A percentile compares a stretch with the other conserved stretches of the same genome.
phyloP scores from a whole-genome alignment of 2,888 invertebrate species.

The Lucinisca nassula region DNA sequence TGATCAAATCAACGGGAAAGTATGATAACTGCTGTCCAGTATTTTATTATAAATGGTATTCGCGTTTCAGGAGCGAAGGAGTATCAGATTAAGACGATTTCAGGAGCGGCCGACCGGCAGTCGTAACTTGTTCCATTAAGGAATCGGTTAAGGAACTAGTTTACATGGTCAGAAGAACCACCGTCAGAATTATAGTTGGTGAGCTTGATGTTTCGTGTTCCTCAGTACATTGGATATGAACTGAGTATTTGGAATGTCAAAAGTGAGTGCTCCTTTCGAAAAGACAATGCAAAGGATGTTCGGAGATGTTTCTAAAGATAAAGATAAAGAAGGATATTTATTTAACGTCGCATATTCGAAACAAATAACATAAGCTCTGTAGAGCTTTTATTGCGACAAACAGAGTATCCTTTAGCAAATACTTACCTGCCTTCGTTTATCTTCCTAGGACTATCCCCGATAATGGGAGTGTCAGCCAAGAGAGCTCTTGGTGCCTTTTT shows the following conservation, averaged over 20 bases:
- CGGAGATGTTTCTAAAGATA: not conserved
- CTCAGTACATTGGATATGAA: conserved; percentile 20
- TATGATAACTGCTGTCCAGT: not conserved
- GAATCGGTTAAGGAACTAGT: conserved; percentile 16
- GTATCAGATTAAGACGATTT: conserved; percentile 2
- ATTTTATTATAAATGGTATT: conserved; percentile 21
- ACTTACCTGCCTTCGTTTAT: too few relatives aligned
- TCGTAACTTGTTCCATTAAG: not conserved
- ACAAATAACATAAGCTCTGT: too few relatives aligned
- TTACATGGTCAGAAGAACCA: conserved; percentile 3
- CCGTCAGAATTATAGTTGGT: conserved; percentile 21
- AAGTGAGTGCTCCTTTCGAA: not conserved
- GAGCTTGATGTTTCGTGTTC: conserved; percentile 21
- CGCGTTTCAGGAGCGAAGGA: conserved; percentile 8
- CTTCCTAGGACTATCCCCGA: too few relatives aligned
- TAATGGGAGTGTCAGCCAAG: too few relatives aligned
- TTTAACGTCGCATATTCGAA: too few relatives aligned
- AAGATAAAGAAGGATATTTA: too few relatives aligned
- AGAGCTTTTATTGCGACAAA: too few relatives aligned
- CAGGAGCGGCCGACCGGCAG: not conserved
- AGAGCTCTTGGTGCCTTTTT: too few relatives aligned
- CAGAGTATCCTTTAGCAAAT: too few relatives aligned
- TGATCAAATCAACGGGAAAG: conserved; percentile 17
- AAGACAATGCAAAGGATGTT: not conserved
- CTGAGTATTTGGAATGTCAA: not conserved